Evolutionary conservation across 2,888 invertebrate species (phyloP).

Genomic region (Tachina grossa): DNA sequence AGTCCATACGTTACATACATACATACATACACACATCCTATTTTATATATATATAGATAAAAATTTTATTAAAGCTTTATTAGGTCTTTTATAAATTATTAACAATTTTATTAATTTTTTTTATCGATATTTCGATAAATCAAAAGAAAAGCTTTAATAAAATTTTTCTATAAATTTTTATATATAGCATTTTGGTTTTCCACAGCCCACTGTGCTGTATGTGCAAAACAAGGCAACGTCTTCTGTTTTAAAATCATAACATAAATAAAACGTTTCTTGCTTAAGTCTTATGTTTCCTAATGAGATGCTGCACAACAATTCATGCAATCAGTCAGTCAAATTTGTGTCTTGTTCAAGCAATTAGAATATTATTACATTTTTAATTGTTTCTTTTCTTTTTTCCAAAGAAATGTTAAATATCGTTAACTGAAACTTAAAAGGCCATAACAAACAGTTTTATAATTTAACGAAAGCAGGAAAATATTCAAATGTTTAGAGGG

Average conservation of each 20-base stretch:
- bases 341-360: slow-evolving; percentile 15
- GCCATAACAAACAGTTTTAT: too few species aligned
- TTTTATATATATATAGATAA: too few species aligned
- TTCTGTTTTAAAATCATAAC: neutral
- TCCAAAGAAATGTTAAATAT: slow-evolving; percentile 24
- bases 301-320: slow-evolving; percentile 14
- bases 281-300: slow-evolving; percentile 39
- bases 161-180: too few species aligned
- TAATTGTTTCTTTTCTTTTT: neutral
- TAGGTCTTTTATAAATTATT: too few species aligned
- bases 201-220: neutral
- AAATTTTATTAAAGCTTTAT: neutral
- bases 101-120: too few species aligned
- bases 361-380: slow-evolving; percentile 36
- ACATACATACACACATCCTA: too few species aligned
- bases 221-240: neutral
- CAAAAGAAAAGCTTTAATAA: too few species aligned
- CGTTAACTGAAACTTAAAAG: too few species aligned
- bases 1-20: too few species aligned
- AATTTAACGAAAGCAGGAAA: too few species aligned
- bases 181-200: neutral
- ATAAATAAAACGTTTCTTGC: neutral
- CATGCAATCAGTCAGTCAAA: neutral
- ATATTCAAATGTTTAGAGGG: too few species aligned
- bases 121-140: too few species aligned